phyloP scores from a whole-genome alignment of 2,113 vertebrate genomes.

The Asarcornis scutulata region DNA sequence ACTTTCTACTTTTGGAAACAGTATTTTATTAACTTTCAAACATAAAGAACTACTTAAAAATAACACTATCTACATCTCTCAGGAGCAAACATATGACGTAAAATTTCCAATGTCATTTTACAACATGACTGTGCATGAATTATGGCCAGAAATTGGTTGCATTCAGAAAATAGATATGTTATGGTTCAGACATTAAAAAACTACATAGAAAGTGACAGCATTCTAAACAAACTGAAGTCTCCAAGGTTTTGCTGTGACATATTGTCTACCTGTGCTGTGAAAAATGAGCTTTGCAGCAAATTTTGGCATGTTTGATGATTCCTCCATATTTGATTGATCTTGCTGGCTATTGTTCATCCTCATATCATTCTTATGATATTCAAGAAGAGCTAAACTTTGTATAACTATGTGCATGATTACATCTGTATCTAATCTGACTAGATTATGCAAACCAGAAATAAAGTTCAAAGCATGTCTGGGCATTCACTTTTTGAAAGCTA shows the following conservation, averaged over 20 bases:
- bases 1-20: not conserved
- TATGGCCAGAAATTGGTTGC: not conserved
- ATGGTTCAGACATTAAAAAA: not conserved
- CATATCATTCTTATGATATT: not conserved
- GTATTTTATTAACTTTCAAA: not conserved
- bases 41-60: not conserved
- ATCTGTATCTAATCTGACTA: not conserved
- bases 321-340: not conserved
- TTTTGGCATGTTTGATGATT: not conserved
- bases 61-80: not conserved
- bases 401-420: not conserved
- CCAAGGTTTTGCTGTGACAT: not conserved
- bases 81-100: not conserved
- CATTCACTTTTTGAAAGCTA: not conserved
- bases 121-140: not conserved
- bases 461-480: not conserved
- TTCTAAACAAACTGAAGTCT: not conserved
- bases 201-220: not conserved
- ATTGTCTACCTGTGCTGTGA: not conserved
- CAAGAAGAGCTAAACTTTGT: not conserved
- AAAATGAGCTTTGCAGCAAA: not conserved
- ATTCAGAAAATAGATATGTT: not conserved
- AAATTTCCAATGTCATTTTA: not conserved
- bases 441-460: not conserved
- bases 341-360: not conserved